Evolutionary conservation across 2,113 vertebrate genomes (phyloP).

Genomic region (Anas platyrhynchos): DNA sequence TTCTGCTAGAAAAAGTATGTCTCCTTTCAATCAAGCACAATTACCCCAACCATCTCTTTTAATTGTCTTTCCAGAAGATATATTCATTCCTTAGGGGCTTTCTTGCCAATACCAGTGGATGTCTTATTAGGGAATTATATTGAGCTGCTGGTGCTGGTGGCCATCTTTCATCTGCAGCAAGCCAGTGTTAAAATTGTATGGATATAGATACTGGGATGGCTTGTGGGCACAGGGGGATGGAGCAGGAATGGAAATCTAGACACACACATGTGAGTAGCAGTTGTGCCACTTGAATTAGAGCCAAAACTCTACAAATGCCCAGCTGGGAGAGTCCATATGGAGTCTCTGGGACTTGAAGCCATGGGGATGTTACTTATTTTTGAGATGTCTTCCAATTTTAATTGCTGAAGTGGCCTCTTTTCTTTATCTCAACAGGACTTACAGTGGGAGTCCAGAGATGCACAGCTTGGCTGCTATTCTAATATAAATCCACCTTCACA

Average conservation of each 20-base stretch:
- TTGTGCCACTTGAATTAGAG: slow-evolving; percentile 20
- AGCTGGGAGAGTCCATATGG: slow-evolving; percentile 35
- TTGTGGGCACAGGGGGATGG: not conserved
- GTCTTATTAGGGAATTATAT: not conserved
- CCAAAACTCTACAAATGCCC: slow-evolving; percentile 45
- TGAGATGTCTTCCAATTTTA: not conserved
- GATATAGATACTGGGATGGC: not conserved
- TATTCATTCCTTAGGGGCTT: not conserved
- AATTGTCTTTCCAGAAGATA: slow-evolving; percentile 25
- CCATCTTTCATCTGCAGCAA: not conserved
- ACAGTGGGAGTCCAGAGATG: not conserved
- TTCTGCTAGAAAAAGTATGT: slow-evolving; percentile 46
- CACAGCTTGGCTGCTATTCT: slow-evolving; percentile 7
- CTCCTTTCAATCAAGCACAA: slow-evolving; percentile 11
- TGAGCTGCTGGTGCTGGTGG: not conserved
- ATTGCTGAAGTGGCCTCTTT: slow-evolving; percentile 23
- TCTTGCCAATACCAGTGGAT: not conserved
- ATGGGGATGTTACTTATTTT: slow-evolving; percentile 20
- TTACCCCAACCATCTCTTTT: not conserved
- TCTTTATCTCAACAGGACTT: not conserved
- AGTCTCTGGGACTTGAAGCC: not conserved
- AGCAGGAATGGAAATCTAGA: not conserved
- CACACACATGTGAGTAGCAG: not conserved
- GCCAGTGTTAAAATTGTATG: not conserved
- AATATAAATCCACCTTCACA: not conserved